A percentile compares a stretch with the other conserved stretches of the same genome.
phyloP scores from a whole-genome alignment of 2,797 vertebrate genomes.

The Parauchenoglanis punctatus region DNA sequence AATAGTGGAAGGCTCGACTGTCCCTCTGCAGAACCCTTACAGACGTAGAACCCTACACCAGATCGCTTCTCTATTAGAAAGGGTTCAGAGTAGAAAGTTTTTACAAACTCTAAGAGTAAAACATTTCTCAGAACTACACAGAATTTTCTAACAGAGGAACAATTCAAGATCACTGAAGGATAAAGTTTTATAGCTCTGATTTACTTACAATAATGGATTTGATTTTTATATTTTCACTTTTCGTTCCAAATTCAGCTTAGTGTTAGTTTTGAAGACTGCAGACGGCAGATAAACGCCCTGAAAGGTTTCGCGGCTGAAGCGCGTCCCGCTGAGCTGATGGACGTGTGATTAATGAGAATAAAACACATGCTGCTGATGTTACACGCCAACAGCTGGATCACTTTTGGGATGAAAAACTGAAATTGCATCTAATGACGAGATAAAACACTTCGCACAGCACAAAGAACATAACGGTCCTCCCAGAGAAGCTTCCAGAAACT shows the following conservation, averaged over 20 bases:
- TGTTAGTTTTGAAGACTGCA: too few relatives aligned
- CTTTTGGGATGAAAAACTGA: not conserved
- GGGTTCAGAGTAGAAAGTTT: not conserved
- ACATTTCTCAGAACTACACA: not conserved
- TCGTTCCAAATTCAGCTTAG: not conserved
- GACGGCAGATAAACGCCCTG: not conserved
- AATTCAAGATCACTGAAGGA: not conserved
- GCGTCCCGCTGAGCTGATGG: slow-evolving; percentile 51
- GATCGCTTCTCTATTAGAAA: not conserved
- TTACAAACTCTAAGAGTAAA: not conserved
- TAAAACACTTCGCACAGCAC: not conserved
- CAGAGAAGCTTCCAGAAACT: not conserved
- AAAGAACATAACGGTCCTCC: slow-evolving; percentile 25
- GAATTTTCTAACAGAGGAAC: not conserved
- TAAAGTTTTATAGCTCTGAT: not conserved
- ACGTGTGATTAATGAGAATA: slow-evolving; percentile 56
- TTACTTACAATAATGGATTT: too few relatives aligned
- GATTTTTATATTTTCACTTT: not conserved
- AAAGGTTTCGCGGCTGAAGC: not conserved
- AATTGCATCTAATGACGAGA: not conserved
- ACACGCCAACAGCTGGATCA: slow-evolving; percentile 14
- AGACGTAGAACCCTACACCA: not conserved
- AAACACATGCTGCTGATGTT: slow-evolving; percentile 18
- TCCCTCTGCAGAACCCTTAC: not conserved
- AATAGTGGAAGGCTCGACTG: not conserved